Evolutionary conservation across 2,888 invertebrate species (phyloP), one percentile per base, ranked within the genome.

Genomic region (Noctua janthe): DNA sequence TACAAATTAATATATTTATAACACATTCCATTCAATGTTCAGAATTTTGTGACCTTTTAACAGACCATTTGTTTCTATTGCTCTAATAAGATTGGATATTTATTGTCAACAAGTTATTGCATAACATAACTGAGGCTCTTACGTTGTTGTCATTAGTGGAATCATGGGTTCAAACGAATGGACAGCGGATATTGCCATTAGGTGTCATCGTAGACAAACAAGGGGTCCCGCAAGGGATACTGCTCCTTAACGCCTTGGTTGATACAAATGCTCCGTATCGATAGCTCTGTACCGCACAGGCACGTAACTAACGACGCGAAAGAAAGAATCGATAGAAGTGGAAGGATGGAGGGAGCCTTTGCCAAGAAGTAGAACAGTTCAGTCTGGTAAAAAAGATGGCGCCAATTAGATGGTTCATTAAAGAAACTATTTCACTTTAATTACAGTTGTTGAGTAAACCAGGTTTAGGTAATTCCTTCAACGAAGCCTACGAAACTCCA

Each of bases 111-210:
- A 20, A 13, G 15, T 49, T 59, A 23, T 56, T 20, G 39, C 39
- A n/a, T 62, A 13, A 74, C 35, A 29, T 73, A n/a, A 35, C n/a
- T 49, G 47, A 80, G 29, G 39, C 10, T n/a, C 29, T 20, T 35
- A 43, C 64, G 47, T 47, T 62, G 15, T 59, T n/a, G 79, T 62
- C 17, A 51, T 71, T 13, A 39, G 23, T 71, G 29, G 56, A 17
- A 3, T 35, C 47, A 49, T 39, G 49, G 29, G 29, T 43, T 78
- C 17, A 56, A 66, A 7, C 51, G 29, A n/a, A 54, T 47, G 35
- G n/a, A 11, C 10, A 78, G 35, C 80, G 78, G 78, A 78, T 78
- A 35, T 80, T 54, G 13, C 29, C 13, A 23, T 39, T 49, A 77
- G n/a, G 15, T 49, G n/a, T n/a, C 59, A 39, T 62, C 62, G 17